Base-by-base conservation (phyloP, 2,888 invertebrate genomes). In the Octodonta nipae region DNA sequence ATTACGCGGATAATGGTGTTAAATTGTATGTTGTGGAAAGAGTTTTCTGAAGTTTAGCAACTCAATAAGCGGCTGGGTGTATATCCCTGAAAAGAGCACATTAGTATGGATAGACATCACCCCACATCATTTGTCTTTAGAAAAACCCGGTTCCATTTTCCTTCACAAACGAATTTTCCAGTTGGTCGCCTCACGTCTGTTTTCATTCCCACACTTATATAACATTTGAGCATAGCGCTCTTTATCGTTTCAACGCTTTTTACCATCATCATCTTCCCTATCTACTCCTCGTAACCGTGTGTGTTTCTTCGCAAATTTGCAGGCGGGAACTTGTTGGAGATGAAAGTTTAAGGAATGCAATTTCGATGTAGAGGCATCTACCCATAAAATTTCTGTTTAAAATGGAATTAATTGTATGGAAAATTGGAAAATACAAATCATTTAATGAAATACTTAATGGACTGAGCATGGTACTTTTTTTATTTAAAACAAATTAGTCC, bases 81-180 rank as follows among this genome's bases (percentile, higher is more conserved):
- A 32, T 33, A 34, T 35, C 36, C 32, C 32, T 35, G 42, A 43
- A 46, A 45, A 43, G 43, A 37, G 35, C 41, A 38, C 41, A 42
- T 45, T 31, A 37, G 40, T 35, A 35, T 34, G 40, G 37, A 37
- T 51, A 50, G 51, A 54, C 56, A 59, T 60, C 52, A 51, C 52
- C 53, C 51, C 51, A 55, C 56, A 59, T 61, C 60, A 60, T 61
- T 61, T 61, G 61, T 61, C 61, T 61, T 58, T 52, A 54, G 57
- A 56, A 60, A 60, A 60, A 59, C 55, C 57, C 55, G 52, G 55
- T 56, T 55, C 60, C 60, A 60, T 60, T 61, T 60, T 60, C 58
- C 55, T 56, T 55, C 52, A 63, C 61, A 63, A 63, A 61, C 61
- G 62, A 63, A 63, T 63, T 63, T 63, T 61, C 60, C 55, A 54